Conservation (phyloP, 2,888 invertebrate species). For the Aspidiotus rigidus region DNA sequence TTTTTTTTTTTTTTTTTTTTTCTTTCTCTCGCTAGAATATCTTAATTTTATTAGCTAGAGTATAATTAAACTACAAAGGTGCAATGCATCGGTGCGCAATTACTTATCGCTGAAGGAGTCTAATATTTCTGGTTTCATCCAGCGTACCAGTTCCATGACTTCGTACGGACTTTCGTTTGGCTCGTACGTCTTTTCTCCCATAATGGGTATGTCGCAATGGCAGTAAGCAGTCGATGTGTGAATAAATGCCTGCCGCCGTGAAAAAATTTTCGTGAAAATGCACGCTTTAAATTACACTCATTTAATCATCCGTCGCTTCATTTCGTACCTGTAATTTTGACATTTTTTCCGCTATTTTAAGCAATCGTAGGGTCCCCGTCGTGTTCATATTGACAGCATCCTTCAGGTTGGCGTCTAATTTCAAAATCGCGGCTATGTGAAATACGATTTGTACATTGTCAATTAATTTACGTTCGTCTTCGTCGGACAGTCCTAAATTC, state of each 20-base stretch:
- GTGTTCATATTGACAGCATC: constrained; percentile 87
- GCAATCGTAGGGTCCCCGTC: constrained; percentile 67
- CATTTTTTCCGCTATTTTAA: constrained; percentile 68
- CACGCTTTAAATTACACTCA: too few relatives aligned
- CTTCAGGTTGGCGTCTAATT: constrained; percentile 77
- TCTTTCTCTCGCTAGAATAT: too few relatives aligned
- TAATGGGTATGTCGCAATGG: constrained; percentile 76
- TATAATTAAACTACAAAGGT: too few relatives aligned
- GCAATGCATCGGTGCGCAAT: not conserved
- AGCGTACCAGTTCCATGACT: constrained; percentile 58
- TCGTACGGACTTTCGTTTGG: constrained; percentile 62
- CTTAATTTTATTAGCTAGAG: too few relatives aligned
- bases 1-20: too few relatives aligned
- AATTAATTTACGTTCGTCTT: constrained; percentile 52
- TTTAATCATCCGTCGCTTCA: too few relatives aligned
- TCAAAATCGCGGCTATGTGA: constrained; percentile 88
- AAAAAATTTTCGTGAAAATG: too few relatives aligned
- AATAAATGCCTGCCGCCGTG: constrained; percentile 54
- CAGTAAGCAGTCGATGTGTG: constrained; percentile 95
- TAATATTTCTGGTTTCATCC: constrained; percentile 60
- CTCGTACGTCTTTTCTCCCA: constrained; percentile 72
- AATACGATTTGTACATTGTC: constrained; percentile 73
- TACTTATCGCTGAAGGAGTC: constrained; percentile 57
- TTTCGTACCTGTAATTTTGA: constrained; percentile 53
- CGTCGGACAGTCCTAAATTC: constrained; percentile 55